Base-by-base conservation (phyloP, 2,113 vertebrate genomes). In the Siniperca knerii region DNA sequence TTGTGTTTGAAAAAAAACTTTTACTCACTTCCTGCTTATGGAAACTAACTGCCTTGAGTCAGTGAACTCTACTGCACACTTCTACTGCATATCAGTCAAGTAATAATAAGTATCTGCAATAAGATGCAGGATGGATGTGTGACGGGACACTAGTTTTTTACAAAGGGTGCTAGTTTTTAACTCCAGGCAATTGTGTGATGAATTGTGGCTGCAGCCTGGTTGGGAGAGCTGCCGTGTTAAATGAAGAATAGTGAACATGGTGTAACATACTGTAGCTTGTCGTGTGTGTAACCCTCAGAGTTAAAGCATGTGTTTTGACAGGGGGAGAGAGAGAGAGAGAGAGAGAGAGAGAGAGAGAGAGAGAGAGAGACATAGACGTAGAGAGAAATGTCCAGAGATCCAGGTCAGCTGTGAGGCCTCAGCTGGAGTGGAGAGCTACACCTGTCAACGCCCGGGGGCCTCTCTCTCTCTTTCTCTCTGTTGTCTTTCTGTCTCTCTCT, bases 351-450 rank as follows among this genome's bases (percentile, higher is more conserved):
- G 58, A 70, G 75, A 66, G 73, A 73, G 8, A 13, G 57, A 46
- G 25, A 52, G 72, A 82, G 61, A 79, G 69, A 82, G 61, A 79
- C 64, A 79, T 48, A 72, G 73, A 78, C 69, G 79, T 58, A 25
- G 42, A 87, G 71, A 82, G 85, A 92, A 87, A 77, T 76, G 87
- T 89, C 86, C 81, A 89, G 78, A 89, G 90, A 95, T 96, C 90
- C 95, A 95, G 93, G 92, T 95, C 94, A 95, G 92, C 92, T 94
- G 86, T 75, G 78, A 90, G 93, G 94, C 91, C 95, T 95, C 95
- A 96, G 95, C 95, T 96, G 95, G 93, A 93, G 91, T 90, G 87
- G 92, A 92, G 89, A 90, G 90, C 94, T 91, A 95, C 94, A 96
- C 93, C 94, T 96, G 94, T 95, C 94, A 94, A 87, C 67, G 69